Evolutionary conservation across 2,888 invertebrate species (phyloP).

Genomic region (Hirudinaria manillensis): DNA sequence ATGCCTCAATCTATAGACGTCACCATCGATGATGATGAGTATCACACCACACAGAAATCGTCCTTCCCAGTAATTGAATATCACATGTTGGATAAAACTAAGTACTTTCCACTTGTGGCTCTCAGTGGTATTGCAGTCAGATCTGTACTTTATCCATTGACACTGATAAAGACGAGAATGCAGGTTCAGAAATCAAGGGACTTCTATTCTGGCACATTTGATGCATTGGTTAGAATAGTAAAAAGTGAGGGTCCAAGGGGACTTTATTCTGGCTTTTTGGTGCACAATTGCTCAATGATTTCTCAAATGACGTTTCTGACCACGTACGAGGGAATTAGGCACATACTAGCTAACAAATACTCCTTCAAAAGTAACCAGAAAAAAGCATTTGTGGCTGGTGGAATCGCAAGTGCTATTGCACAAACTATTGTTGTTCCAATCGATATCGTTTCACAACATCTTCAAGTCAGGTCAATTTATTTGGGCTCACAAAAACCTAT

Average conservation of each 20-base stretch:
- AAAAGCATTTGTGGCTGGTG: constrained; percentile 74
- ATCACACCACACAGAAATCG: neutral
- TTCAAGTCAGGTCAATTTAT: constrained; percentile 76
- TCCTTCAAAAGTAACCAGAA: constrained; percentile 54
- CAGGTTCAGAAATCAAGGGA: constrained; percentile 62
- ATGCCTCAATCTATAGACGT: constrained; percentile 21
- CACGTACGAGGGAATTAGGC: constrained; percentile 83
- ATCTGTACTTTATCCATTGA: constrained; percentile 77
- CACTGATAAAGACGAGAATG: constrained; percentile 85
- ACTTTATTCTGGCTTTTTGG: constrained; percentile 87
- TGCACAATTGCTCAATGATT: constrained; percentile 73
- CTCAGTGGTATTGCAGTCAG: constrained; percentile 75
- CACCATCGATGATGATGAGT: constrained; percentile 15
- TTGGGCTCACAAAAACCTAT: neutral
- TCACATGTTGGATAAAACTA: constrained; percentile 94
- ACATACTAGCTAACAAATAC: constrained; percentile 67
- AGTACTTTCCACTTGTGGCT: constrained; percentile 87
- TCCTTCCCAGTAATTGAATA: constrained; percentile 74
- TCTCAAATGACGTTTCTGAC: constrained; percentile 67
- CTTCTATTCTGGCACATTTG: constrained; percentile 70
- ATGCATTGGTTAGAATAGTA: constrained; percentile 81
- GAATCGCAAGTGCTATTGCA: constrained; percentile 77
- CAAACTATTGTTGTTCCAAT: constrained; percentile 93
- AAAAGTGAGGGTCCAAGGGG: constrained; percentile 75
- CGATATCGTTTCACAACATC: constrained; percentile 89